These are phyloP conservation scores for Drosophila eohydei DNA, from an alignment of 2,888 invertebrate species.

Conservation along the genomic window DNA sequence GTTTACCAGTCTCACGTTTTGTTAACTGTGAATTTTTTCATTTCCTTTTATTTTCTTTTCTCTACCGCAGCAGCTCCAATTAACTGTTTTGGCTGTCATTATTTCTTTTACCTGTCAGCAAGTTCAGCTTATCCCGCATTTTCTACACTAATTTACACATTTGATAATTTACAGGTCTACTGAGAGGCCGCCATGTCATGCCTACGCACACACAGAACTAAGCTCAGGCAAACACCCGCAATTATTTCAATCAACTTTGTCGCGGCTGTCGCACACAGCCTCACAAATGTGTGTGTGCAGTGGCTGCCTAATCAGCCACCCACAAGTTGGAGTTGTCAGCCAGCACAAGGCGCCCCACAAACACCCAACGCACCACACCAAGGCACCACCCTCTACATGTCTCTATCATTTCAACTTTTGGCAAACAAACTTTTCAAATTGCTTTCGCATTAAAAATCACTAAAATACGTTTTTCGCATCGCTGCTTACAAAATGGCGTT, in stretches of 20 bases:
- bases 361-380: background rate
- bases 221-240: conserved; percentile 14
- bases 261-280: conserved; percentile 44
- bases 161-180: conserved; percentile 53
- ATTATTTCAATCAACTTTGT: conserved; percentile 65
- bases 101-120: conserved; percentile 42
- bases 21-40: background rate
- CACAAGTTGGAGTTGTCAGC: conserved; percentile 17
- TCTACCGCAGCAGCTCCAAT: conserved; percentile 4
- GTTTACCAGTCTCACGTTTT: background rate
- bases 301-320: conserved; percentile 55
- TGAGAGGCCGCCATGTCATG: conserved; percentile 23
- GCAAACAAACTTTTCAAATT: conserved; percentile 74
- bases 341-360: background rate
- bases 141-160: conserved; percentile 55
- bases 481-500: conserved; percentile 52
- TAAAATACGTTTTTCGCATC: conserved; percentile 72
- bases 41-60: conserved; percentile 10
- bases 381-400: conserved; percentile 22
- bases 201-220: conserved; percentile 7
- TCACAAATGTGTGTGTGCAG: conserved; percentile 24
- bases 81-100: conserved; percentile 29
- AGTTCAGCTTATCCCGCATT: conserved; percentile 32
- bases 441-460: conserved; percentile 80
- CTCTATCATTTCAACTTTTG: conserved; percentile 62